These are phyloP conservation scores for Nephrotoma appendiculata DNA, from an alignment of 2,888 invertebrate species.

Conservation along the genomic window DNA sequence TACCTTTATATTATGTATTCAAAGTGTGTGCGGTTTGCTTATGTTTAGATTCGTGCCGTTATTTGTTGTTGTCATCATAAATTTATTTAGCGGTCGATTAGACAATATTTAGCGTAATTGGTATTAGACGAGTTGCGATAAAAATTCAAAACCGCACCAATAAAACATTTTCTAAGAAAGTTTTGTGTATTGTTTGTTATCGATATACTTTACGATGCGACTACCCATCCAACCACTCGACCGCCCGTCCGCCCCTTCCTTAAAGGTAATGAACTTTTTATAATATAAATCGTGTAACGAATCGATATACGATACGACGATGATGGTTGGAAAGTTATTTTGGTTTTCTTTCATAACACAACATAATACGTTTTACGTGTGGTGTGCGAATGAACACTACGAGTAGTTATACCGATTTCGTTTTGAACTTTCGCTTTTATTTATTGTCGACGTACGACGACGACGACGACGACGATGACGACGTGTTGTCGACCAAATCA, in stretches of 20 bases:
- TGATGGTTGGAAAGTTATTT: not conserved
- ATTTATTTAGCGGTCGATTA: not conserved
- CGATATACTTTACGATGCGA: not conserved
- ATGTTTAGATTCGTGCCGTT: not conserved
- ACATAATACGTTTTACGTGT: not conserved
- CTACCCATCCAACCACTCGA: not conserved
- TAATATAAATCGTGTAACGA: not conserved
- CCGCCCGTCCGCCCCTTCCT: not conserved
- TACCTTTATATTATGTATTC: not conserved
- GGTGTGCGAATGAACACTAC: not conserved
- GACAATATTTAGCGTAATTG: not conserved
- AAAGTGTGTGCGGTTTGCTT: not conserved
- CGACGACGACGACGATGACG: not conserved
- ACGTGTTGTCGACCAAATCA: not conserved
- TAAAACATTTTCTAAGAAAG: not conserved
- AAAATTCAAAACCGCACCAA: not conserved
- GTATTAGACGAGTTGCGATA: not conserved
- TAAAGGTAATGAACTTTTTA: not conserved
- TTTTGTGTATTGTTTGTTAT: not conserved
- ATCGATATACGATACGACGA: not conserved
- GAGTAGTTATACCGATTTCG: not conserved
- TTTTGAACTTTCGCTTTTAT: not conserved
- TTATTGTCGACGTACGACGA: not conserved
- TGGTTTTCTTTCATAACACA: not conserved
- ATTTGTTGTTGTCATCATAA: not conserved